A percentile compares a stretch with the other conserved stretches of the same genome.
Evolutionary conservation across 2,888 invertebrate species (phyloP).

Genomic region (Phragmatobia fuliginosa): DNA sequence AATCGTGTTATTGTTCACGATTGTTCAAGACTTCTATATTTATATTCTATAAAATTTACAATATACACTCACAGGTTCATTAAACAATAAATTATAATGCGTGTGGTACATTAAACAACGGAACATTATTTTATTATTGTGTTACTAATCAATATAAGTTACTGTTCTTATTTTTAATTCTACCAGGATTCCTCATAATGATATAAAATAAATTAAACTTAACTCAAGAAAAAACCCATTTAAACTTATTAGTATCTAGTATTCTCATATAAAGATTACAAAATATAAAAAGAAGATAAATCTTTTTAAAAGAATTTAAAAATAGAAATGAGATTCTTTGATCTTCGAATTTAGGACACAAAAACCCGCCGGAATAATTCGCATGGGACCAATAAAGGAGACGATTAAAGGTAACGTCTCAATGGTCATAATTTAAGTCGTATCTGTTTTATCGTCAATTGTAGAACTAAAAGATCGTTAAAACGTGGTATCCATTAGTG

Average conservation of each 20-base stretch:
- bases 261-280: background rate
- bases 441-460: constrained; percentile 83
- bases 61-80: background rate
- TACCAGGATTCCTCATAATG: background rate
- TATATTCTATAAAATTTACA: constrained; percentile 11
- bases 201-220: too few species aligned
- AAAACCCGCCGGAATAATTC: constrained; percentile 59
- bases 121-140: background rate
- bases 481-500: constrained; percentile 79
- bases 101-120: background rate
- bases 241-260: too few species aligned
- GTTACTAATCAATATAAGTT: background rate
- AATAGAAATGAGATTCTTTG: constrained; percentile 29
- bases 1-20: constrained; percentile 9
- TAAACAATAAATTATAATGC: background rate
- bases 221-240: too few species aligned
- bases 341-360: constrained; percentile 29
- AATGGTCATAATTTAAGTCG: constrained; percentile 76
- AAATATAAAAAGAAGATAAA: background rate
- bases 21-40: constrained; percentile 8
- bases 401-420: constrained; percentile 64
- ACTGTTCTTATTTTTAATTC: background rate
- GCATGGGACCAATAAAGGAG: constrained; percentile 63
- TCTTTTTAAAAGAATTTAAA: background rate
- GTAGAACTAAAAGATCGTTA: constrained; percentile 79